These are phyloP conservation scores for Rhogogaster chlorosoma DNA, from an alignment of 2,888 invertebrate species.

Conservation along the genomic window DNA sequence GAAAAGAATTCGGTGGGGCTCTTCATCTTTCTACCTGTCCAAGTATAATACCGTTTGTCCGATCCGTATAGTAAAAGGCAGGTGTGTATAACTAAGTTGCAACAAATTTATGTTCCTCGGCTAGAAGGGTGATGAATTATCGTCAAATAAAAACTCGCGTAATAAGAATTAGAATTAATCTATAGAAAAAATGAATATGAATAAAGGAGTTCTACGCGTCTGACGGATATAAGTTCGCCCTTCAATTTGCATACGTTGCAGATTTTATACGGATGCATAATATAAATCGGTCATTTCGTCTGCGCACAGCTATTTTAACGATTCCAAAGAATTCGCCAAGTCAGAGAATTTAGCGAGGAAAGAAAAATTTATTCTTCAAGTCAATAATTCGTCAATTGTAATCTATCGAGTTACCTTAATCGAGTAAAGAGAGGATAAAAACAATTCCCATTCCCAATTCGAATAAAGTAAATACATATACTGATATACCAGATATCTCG, in stretches of 20 bases:
- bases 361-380: background rate
- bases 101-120: background rate
- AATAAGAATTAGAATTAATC: background rate
- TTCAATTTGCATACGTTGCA: background rate
- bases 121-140: background rate
- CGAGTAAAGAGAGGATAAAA: background rate
- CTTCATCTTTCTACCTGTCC: slow-evolving; percentile 29
- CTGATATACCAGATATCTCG: background rate
- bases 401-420: background rate
- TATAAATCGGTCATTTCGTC: background rate
- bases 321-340: background rate
- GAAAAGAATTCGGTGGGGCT: background rate
- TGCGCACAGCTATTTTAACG: background rate
- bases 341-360: background rate
- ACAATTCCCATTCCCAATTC: background rate
- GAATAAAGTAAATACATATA: background rate
- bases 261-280: background rate
- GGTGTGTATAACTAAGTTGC: background rate
- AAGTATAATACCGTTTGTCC: background rate
- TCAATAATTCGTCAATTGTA: background rate
- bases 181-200: background rate
- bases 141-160: background rate
- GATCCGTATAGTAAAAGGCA: background rate
- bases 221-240: background rate
- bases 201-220: background rate